Evolutionary conservation across 2,888 invertebrate genomes (phyloP).

Genomic region (Endotricha flammealis): DNA sequence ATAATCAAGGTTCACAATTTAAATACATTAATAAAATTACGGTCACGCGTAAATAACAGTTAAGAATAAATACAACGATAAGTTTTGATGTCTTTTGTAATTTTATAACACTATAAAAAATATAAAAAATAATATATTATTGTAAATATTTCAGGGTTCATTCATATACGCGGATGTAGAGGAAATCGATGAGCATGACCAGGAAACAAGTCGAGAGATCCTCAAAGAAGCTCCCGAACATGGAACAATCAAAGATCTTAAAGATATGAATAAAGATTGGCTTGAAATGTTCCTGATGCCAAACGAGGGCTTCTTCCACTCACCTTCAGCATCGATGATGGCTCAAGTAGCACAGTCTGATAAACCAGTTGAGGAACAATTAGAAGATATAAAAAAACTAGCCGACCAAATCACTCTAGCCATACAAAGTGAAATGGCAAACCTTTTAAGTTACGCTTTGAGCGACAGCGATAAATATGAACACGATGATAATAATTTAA

Average conservation of each 20-base stretch:
- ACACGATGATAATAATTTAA: conserved; percentile 32
- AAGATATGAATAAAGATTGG: conserved; percentile 42
- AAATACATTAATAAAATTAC: too few relatives aligned
- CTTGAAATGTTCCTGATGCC: conserved; percentile 43
- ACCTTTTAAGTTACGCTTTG: conserved; percentile 49
- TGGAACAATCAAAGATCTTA: conserved; percentile 31
- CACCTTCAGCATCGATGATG: conserved; percentile 54
- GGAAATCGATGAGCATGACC: conserved; percentile 24
- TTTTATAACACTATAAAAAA: too few relatives aligned
- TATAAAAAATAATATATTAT: too few relatives aligned
- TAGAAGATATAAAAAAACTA: conserved; percentile 56
- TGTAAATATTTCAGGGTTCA: conserved; percentile 51
- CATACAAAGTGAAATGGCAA: conserved; percentile 56
- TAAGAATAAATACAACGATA: too few relatives aligned
- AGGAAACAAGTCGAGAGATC: conserved; percentile 25
- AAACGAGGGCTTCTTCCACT: conserved; percentile 33
- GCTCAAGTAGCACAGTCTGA: conserved; percentile 44
- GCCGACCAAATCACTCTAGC: conserved; percentile 49
- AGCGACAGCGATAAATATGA: conserved; percentile 30
- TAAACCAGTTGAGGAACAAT: conserved; percentile 56
- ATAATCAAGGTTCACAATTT: too few relatives aligned
- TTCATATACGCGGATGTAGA: conserved; percentile 34
- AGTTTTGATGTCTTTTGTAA: too few relatives aligned
- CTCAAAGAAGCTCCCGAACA: conserved; percentile 26
- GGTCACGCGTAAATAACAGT: too few relatives aligned